Evolutionary conservation across 2,797 vertebrate genomes (phyloP).

Genomic region (Mareca strepera): DNA sequence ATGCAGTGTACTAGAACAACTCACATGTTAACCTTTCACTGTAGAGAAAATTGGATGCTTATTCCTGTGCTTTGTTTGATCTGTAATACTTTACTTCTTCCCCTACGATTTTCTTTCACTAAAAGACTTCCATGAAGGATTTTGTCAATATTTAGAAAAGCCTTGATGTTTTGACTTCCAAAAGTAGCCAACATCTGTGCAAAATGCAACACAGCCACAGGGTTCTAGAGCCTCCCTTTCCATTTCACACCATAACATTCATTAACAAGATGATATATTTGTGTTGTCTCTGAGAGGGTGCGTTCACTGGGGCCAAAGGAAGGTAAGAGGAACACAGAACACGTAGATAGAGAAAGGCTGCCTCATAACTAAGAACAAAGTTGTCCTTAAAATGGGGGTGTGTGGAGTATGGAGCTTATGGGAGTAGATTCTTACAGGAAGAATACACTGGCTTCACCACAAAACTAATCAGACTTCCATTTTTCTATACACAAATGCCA

Average conservation of each 20-base stretch:
- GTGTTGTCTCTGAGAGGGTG: neutral
- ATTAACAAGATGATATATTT: neutral
- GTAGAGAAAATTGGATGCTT: neutral
- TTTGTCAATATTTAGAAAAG: neutral
- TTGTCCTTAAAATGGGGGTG: neutral
- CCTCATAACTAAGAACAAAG: neutral
- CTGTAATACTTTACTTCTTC: neutral
- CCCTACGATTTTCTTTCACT: neutral
- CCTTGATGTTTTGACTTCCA: neutral
- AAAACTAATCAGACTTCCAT: neutral
- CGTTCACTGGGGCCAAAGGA: neutral
- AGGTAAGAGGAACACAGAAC: neutral
- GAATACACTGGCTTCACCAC: neutral
- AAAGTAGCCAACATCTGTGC: rapidly evolving
- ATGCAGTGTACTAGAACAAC: neutral
- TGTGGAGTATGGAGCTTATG: neutral
- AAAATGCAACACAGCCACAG: neutral
- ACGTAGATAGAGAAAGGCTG: neutral
- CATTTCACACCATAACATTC: neutral
- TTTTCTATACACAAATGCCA: neutral
- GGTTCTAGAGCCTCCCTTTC: neutral
- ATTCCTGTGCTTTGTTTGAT: neutral
- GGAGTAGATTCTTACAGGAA: neutral
- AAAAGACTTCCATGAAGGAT: neutral
- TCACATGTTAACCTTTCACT: neutral